Conservation (phyloP, 2,113 vertebrate species). For the Pangasianodon hypophthalmus region DNA sequence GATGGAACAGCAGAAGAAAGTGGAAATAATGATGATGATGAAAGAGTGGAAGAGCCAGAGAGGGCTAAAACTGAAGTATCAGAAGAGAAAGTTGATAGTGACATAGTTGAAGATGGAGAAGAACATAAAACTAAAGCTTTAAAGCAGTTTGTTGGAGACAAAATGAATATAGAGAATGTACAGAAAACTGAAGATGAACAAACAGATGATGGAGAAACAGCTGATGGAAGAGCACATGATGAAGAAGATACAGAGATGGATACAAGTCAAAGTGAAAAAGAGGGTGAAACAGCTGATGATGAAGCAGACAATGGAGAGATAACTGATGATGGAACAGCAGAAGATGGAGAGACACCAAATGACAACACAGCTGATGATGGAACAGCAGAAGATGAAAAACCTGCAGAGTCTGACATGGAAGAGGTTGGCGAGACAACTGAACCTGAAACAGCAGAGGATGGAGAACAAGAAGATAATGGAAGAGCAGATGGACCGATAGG, state of each 20-base stretch:
- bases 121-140: not conserved
- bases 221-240: not conserved
- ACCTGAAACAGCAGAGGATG: constrained; percentile 45
- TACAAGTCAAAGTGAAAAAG: constrained; percentile 29
- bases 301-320: not conserved
- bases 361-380: constrained; percentile 5
- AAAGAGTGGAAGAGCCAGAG: not conserved
- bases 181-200: not conserved
- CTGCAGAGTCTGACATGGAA: not conserved
- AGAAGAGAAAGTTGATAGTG: constrained; percentile 10
- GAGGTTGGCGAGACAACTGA: constrained; percentile 32
- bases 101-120: not conserved
- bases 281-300: not conserved
- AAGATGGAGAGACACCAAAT: constrained; percentile 27
- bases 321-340: constrained; percentile 20
- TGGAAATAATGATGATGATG: not conserved
- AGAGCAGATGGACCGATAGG: not conserved
- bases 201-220: not conserved
- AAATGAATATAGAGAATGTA: constrained; percentile 11
- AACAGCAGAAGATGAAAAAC: constrained; percentile 21
- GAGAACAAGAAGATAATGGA: constrained; percentile 26
- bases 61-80: not conserved
- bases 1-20: constrained; percentile 26
- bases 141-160: not conserved
- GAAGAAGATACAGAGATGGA: constrained; percentile 8